These are phyloP conservation scores for Tylochromis polylepis DNA, from an alignment of 2,113 vertebrate genomes.

Conservation along the genomic window DNA sequence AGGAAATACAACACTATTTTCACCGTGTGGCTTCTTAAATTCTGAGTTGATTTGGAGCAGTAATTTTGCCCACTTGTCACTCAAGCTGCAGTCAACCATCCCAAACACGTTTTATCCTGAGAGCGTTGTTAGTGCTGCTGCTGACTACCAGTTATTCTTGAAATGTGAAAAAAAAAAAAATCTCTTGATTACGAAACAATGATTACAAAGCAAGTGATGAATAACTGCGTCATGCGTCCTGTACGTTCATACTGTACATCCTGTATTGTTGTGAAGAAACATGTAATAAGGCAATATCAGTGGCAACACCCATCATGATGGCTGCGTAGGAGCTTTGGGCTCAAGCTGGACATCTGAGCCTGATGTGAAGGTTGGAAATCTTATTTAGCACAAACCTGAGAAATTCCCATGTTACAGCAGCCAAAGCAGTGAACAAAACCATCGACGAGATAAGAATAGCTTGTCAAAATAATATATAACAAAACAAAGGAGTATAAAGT, in stretches of 20 bases:
- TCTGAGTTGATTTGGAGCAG: not conserved
- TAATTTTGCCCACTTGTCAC: not conserved
- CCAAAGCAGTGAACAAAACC: not conserved
- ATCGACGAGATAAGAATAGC: no score
- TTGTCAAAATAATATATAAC: no score
- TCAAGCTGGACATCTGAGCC: not conserved
- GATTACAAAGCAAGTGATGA: not conserved
- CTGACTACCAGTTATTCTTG: not conserved
- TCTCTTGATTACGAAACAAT: fast-evolving
- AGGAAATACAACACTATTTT: fast-evolving
- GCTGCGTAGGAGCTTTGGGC: not conserved
- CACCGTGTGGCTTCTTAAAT: not conserved
- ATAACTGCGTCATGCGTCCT: not conserved
- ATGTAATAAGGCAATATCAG: not conserved
- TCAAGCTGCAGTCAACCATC: not conserved
- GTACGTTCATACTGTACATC: not conserved
- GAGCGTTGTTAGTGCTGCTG: not conserved
- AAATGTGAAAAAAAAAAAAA: not conserved
- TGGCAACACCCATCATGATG: not conserved
- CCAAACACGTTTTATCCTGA: not conserved
- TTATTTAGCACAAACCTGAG: not conserved
- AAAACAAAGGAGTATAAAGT: no score
- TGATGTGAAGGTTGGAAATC: not conserved
- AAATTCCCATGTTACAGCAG: not conserved
- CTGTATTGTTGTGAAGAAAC: not conserved